A percentile compares a stretch with the other conserved stretches of the same genome.
Evolutionary conservation across 2,888 invertebrate species (phyloP).

Genomic region (Pseudococcus jackbeardsleyi): DNA sequence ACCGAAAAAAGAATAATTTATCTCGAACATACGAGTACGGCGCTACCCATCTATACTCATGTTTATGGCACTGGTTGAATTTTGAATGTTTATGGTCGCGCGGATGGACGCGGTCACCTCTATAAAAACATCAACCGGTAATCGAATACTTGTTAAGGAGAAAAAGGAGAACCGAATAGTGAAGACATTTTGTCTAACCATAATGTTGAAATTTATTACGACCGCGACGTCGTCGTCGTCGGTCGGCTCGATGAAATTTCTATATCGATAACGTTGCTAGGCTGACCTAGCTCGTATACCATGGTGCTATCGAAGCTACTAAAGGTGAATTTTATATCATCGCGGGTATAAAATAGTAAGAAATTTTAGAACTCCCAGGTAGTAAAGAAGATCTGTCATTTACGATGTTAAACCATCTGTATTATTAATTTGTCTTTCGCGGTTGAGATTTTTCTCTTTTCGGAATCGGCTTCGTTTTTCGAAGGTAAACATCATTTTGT

Average conservation of each 20-base stretch:
- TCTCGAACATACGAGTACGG: neutral
- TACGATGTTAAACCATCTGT: constrained; percentile 47
- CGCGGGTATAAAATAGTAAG: constrained; percentile 20
- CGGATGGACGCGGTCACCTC: neutral
- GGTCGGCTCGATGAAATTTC: constrained; percentile 17
- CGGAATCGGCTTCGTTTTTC: too few species aligned
- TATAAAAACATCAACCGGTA: constrained; percentile 41
- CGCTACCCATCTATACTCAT: neutral
- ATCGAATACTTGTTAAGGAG: neutral
- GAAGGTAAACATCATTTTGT: constrained; percentile 32
- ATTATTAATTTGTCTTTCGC: constrained; percentile 38
- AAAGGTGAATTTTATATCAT: constrained; percentile 21
- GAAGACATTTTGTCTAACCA: constrained; percentile 15
- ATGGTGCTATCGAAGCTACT: neutral
- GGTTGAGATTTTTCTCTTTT: constrained; percentile 2
- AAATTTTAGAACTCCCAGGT: constrained; percentile 40
- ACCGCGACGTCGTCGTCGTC: neutral
- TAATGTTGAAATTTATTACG: constrained; percentile 42
- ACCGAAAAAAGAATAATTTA: constrained; percentile 18
- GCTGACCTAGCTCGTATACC: neutral
- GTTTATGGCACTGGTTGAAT: constrained; percentile 29
- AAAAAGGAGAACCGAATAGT: neutral
- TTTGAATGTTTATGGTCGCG: neutral
- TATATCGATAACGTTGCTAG: neutral
- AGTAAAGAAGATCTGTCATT: constrained; percentile 17